Evolutionary conservation across 2,797 vertebrate genomes (phyloP).

Genomic region (Triplophysa yarkandensis): DNA sequence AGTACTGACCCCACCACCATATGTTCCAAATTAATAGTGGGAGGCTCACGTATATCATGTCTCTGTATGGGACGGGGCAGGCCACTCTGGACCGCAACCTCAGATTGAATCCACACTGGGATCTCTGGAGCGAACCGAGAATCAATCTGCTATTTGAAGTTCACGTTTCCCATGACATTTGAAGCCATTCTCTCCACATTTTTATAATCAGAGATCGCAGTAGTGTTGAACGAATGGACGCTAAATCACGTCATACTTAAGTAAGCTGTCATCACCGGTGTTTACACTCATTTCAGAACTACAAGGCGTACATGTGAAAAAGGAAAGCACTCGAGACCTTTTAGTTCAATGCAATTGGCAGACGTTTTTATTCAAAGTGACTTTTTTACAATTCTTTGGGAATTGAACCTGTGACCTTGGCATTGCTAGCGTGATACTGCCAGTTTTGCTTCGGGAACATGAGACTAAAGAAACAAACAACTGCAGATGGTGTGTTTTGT

Average conservation of each 20-base stretch:
- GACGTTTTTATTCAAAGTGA: not conserved
- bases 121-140: conserved; percentile 7
- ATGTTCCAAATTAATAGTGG: conserved; percentile 38
- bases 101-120: conserved; percentile 11
- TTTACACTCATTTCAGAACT: not conserved
- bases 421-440: not conserved
- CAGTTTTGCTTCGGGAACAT: not conserved
- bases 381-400: not conserved
- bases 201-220: conserved; percentile 15
- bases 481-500: not conserved
- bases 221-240: not conserved
- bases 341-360: not conserved
- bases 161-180: conserved; percentile 25
- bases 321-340: not conserved
- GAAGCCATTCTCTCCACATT: conserved; percentile 3
- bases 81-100: conserved; percentile 2
- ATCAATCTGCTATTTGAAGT: conserved; percentile 20
- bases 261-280: conserved; percentile 23
- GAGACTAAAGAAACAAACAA: not conserved
- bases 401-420: not conserved
- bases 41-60: conserved; percentile 27
- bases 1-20: conserved; percentile 33
- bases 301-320: not conserved
- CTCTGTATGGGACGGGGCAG: conserved; percentile 27
- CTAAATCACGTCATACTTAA: conserved; percentile 22